A percentile compares a stretch with the other conserved stretches of the same genome.
Evolutionary conservation across 2,888 invertebrate species (phyloP).

Genomic region (Lysandra bellargus): DNA sequence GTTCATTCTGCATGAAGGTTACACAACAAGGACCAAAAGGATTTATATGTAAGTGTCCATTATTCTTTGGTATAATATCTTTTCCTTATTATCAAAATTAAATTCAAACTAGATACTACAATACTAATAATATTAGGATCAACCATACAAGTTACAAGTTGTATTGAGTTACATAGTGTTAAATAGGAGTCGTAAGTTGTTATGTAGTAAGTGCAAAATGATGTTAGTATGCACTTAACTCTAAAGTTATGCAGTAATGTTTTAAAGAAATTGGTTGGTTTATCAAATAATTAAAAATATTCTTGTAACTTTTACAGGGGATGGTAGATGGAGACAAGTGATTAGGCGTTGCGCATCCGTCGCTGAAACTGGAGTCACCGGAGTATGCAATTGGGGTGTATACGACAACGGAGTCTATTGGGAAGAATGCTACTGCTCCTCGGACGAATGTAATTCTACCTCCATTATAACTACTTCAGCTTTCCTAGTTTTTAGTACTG

Average conservation of each 20-base stretch:
- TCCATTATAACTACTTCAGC: slow-evolving; percentile 50
- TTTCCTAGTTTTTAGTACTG: slow-evolving; percentile 45
- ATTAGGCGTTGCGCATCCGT: slow-evolving; percentile 94
- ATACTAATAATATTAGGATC: too few species aligned
- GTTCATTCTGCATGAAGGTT: slow-evolving; percentile 97
- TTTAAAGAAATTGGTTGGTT: too few species aligned
- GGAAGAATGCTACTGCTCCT: slow-evolving; percentile 97
- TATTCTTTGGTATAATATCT: not conserved
- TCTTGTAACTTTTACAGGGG: slow-evolving; percentile 83
- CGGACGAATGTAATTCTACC: slow-evolving; percentile 90
- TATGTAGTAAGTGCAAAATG: too few species aligned
- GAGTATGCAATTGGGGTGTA: slow-evolving; percentile 98
- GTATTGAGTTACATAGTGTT: too few species aligned
- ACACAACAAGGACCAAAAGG: slow-evolving; percentile 96
- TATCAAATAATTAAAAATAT: not conserved
- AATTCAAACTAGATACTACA: too few species aligned
- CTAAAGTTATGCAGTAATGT: too few species aligned
- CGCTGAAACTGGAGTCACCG: slow-evolving; percentile 94
- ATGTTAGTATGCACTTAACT: too few species aligned
- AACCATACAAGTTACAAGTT: too few species aligned
- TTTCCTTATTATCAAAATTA: too few species aligned
- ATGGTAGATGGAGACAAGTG: slow-evolving; percentile 96
- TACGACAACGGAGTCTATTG: slow-evolving; percentile 96
- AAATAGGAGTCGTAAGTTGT: too few species aligned
- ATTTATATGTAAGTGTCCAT: slow-evolving; percentile 90